Evolutionary conservation across 2,113 vertebrate species (phyloP).

Genomic region (Barnardius zonarius): DNA sequence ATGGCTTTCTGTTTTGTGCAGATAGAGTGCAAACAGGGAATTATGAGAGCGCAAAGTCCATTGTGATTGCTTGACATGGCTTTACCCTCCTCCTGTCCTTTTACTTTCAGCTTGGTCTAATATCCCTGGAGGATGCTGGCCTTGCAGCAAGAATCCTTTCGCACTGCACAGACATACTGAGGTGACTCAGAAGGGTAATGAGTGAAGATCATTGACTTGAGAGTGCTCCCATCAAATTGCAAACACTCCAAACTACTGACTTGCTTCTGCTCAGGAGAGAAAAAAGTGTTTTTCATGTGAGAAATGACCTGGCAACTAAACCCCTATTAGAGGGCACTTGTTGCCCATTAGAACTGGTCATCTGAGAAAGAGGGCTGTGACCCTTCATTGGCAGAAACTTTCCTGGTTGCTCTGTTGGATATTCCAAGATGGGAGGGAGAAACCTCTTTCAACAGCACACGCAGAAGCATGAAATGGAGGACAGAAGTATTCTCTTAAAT

Average conservation of each 20-base stretch:
- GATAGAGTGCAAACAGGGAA: neutral
- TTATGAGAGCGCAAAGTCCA: neutral
- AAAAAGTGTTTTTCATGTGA: neutral
- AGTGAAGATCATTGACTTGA: neutral
- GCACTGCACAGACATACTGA: neutral
- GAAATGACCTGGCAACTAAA: neutral
- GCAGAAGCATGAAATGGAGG: neutral
- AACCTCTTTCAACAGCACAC: neutral
- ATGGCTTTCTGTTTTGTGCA: neutral
- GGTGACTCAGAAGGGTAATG: neutral
- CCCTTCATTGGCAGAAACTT: neutral
- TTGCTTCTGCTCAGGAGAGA: neutral
- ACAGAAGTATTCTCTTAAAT: neutral
- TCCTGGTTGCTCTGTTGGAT: neutral
- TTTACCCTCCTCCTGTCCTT: neutral
- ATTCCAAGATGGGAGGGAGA: neutral
- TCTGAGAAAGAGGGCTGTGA: neutral
- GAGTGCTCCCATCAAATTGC: neutral
- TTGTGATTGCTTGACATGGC: neutral
- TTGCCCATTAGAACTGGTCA: neutral
- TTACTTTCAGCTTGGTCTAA: neutral
- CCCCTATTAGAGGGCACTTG: neutral
- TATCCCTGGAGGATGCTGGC: neutral
- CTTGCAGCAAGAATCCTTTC: neutral
- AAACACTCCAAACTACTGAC: neutral